Evolutionary conservation across 2,888 invertebrate genomes (phyloP).

Genomic region (Cryptocephalus moraei): DNA sequence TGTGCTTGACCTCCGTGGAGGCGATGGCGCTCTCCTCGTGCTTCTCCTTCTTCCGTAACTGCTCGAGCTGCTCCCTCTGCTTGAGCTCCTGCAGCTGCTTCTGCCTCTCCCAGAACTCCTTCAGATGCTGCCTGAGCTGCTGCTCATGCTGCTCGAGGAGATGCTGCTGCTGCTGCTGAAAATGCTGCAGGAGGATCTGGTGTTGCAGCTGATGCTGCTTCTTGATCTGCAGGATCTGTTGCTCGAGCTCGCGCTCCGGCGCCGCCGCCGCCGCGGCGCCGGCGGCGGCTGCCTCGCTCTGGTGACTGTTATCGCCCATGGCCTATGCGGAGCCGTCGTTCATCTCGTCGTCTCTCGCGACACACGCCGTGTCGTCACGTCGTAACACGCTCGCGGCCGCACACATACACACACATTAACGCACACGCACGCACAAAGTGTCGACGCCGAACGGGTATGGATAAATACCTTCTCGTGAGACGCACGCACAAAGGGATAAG

Average conservation of each 20-base stretch:
- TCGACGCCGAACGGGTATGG: too few relatives aligned
- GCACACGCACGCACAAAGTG: too few relatives aligned
- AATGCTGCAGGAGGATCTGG: conserved; percentile 81
- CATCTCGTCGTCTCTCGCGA: conserved; percentile 7
- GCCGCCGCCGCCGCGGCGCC: conserved; percentile 35
- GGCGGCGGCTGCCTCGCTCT: too few relatives aligned
- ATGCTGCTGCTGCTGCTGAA: conserved; percentile 85
- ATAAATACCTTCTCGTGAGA: too few relatives aligned
- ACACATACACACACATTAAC: too few relatives aligned
- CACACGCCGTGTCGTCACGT: too few relatives aligned
- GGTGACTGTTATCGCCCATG: too few relatives aligned
- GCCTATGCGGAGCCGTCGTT: conserved; percentile 4
- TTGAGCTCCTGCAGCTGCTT: conserved; percentile 64
- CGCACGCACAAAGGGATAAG: conserved; percentile 2
- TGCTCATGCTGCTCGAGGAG: conserved; percentile 84
- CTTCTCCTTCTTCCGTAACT: conserved; percentile 86
- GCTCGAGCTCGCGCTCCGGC: conserved; percentile 39
- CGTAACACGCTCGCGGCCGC: too few relatives aligned
- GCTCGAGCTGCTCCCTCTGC: conserved; percentile 75
- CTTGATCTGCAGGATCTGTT: conserved; percentile 65
- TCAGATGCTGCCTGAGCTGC: conserved; percentile 78
- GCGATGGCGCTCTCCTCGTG: conserved; percentile 94
- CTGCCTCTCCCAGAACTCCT: conserved; percentile 88
- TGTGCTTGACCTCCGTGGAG: conserved; percentile 92
- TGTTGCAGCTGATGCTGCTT: conserved; percentile 90